Conservation (phyloP, 2,113 vertebrate species). For the Vulpes vulpes region DNA sequence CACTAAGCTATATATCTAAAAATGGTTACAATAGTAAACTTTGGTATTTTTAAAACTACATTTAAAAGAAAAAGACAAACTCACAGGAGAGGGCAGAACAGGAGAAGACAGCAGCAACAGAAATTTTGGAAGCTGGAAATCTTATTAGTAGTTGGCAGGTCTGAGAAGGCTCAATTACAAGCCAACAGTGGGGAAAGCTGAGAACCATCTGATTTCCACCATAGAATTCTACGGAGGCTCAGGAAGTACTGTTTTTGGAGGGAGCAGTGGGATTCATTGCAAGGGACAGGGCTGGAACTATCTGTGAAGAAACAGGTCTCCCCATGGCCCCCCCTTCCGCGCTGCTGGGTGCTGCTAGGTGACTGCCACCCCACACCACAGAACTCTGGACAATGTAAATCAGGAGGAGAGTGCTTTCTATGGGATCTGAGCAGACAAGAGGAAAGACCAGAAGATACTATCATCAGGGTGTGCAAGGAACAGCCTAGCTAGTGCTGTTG, state of each 20-base stretch:
- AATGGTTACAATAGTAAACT: background rate
- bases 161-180: background rate
- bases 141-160: background rate
- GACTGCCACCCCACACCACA: background rate
- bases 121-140: background rate
- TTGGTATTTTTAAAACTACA: background rate
- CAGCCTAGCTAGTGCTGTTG: background rate
- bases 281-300: too few relatives aligned
- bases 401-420: background rate
- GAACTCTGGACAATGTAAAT: background rate
- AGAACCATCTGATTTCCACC: background rate
- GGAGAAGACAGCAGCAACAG: background rate
- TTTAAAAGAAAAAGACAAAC: background rate
- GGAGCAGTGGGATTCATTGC: background rate
- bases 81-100: background rate
- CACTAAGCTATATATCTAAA: background rate
- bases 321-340: accelerated
- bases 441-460: background rate
- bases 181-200: background rate
- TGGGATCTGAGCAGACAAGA: background rate
- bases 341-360: background rate
- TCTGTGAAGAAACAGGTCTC: background rate
- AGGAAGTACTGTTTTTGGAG: background rate
- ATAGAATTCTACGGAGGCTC: background rate
- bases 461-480: background rate